A percentile compares a stretch with the other conserved stretches of the same genome.
phyloP scores from a whole-genome alignment of 1,140 invertebrate genomes.

The Ceratina calcarata region DNA sequence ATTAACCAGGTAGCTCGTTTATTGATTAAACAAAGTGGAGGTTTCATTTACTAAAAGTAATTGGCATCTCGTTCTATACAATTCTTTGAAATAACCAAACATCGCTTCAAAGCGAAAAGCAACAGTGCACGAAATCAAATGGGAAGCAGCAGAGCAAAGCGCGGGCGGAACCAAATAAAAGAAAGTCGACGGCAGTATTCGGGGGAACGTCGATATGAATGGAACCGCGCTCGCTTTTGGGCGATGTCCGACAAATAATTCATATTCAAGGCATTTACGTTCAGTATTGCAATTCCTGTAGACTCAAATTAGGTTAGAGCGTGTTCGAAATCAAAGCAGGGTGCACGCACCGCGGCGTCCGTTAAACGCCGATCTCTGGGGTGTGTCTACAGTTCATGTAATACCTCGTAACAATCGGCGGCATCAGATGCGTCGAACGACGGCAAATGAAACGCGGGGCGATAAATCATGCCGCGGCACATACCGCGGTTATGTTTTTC shows the following conservation, averaged over 20 bases:
- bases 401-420: slow-evolving; percentile 38
- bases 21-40: too few species aligned
- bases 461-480: slow-evolving; percentile 35
- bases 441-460: slow-evolving; percentile 39
- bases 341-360: background rate
- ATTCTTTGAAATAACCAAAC: too few species aligned
- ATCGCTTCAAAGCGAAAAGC: too few species aligned
- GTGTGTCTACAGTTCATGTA: slow-evolving; percentile 24
- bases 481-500: slow-evolving; percentile 35
- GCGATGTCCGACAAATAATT: background rate
- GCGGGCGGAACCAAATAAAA: too few species aligned
- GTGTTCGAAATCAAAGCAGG: slow-evolving; percentile 22
- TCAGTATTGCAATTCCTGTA: background rate
- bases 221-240: background rate
- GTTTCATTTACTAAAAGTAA: too few species aligned
- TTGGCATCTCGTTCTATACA: too few species aligned
- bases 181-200: too few species aligned
- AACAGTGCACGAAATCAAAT: too few species aligned
- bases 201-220: too few species aligned
- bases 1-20: too few species aligned
- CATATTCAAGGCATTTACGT: slow-evolving; percentile 8
- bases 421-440: slow-evolving; percentile 35
- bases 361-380: slow-evolving; percentile 17
- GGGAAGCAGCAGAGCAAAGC: too few species aligned
- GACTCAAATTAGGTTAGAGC: background rate